Conservation (phyloP, 2,888 invertebrate genomes). For the Tuta absoluta region DNA sequence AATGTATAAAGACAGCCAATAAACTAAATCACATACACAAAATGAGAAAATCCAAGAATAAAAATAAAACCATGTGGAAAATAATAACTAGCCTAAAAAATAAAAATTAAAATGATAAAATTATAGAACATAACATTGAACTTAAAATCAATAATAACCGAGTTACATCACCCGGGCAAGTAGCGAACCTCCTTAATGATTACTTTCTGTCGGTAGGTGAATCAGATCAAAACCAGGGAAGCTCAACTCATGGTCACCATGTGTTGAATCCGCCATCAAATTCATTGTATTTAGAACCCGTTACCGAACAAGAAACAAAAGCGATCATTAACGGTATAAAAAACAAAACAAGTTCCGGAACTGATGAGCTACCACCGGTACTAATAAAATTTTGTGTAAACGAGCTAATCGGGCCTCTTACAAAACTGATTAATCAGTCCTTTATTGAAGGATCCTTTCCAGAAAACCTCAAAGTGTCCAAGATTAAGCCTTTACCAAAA, state of each 20-base stretch:
- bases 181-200: not conserved
- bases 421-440: not conserved
- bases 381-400: not conserved
- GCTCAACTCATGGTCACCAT: not conserved
- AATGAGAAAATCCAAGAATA: not conserved
- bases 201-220: not conserved
- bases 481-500: not conserved
- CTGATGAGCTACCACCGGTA: not conserved
- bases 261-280: not conserved
- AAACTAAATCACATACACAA: not conserved
- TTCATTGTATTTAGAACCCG: not conserved
- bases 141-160: not conserved
- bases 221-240: not conserved
- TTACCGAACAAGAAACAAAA: not conserved
- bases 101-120: not conserved
- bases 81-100: not conserved
- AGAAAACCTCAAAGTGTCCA: not conserved
- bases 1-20: not conserved
- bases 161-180: not conserved
- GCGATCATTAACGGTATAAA: not conserved
- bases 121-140: not conserved
- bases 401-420: not conserved
- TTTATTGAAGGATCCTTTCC: not conserved
- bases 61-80: conserved; percentile 4
- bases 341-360: not conserved